Percentiles rank a stretch among this genome's conserved stretches.
phyloP scores from a whole-genome alignment of 2,113 vertebrate species.

The Apodemus speciosus region DNA sequence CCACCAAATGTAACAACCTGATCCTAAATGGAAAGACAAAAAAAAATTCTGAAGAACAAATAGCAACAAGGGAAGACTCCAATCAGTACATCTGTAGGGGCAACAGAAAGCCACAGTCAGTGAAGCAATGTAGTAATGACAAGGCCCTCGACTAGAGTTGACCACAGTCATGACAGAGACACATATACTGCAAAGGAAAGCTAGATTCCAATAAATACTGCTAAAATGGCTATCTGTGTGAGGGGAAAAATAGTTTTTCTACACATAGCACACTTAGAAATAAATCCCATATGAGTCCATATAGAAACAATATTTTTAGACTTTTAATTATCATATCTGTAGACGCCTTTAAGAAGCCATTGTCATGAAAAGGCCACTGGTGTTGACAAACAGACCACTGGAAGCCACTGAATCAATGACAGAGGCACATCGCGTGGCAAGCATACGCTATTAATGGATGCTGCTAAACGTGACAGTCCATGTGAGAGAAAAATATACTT shows the following conservation, averaged over 20 bases:
- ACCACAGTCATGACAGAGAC: neutral
- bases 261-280: slow-evolving; percentile 39
- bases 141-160: neutral
- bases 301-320: slow-evolving; percentile 56
- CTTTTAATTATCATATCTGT: slow-evolving; percentile 49
- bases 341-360: slow-evolving; percentile 8
- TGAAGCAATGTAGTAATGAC: neutral
- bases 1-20: neutral
- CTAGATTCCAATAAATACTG: slow-evolving; percentile 21
- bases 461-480: neutral
- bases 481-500: slow-evolving; percentile 45
- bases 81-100: neutral
- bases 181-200: slow-evolving; percentile 37
- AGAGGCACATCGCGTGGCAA: slow-evolving; percentile 1
- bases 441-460: neutral
- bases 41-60: slow-evolving; percentile 21
- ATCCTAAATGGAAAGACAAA: neutral
- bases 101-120: neutral
- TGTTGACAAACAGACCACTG: slow-evolving; percentile 24
- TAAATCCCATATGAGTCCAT: slow-evolving; percentile 50
- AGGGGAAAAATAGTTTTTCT: slow-evolving; percentile 57
- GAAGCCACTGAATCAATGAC: neutral
- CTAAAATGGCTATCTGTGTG: slow-evolving; percentile 4
- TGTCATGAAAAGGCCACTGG: neutral
- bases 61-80: neutral